Conservation (phyloP, 2,113 vertebrate species). For the Microcebus lehilahytsara region DNA sequence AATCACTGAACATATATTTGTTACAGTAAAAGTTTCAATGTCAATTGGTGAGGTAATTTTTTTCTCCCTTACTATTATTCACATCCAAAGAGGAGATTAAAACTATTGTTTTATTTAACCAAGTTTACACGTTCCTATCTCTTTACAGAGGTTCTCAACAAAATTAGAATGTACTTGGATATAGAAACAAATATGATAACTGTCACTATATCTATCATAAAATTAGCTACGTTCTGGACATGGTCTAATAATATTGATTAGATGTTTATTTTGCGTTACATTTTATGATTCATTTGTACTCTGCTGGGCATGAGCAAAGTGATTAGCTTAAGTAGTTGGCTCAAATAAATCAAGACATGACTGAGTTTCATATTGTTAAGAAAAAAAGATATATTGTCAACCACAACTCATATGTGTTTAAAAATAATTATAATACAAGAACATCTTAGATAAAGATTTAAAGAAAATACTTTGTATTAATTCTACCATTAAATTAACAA, state of each 20-base stretch:
- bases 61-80: neutral
- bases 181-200: neutral
- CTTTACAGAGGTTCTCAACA: neutral
- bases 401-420: neutral
- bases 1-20: neutral
- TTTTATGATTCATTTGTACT: slow-evolving; percentile 2
- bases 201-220: neutral
- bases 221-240: neutral
- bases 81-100: neutral
- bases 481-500: neutral
- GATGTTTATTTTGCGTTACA: slow-evolving; percentile 49
- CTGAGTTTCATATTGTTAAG: neutral
- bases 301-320: neutral
- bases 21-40: neutral
- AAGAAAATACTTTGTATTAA: neutral
- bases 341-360: neutral
- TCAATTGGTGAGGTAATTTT: neutral
- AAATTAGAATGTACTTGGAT: neutral
- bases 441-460: neutral
- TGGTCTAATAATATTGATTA: neutral
- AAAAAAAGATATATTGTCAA: neutral
- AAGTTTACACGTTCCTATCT: neutral
- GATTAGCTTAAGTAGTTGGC: neutral
- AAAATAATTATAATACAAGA: neutral
- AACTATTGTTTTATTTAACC: slow-evolving; percentile 1